A percentile compares a stretch with the other conserved stretches of the same genome.
These are phyloP conservation scores for Phalloptychus januarius DNA, from an alignment of 2,797 vertebrate species.

Conservation along the genomic window DNA sequence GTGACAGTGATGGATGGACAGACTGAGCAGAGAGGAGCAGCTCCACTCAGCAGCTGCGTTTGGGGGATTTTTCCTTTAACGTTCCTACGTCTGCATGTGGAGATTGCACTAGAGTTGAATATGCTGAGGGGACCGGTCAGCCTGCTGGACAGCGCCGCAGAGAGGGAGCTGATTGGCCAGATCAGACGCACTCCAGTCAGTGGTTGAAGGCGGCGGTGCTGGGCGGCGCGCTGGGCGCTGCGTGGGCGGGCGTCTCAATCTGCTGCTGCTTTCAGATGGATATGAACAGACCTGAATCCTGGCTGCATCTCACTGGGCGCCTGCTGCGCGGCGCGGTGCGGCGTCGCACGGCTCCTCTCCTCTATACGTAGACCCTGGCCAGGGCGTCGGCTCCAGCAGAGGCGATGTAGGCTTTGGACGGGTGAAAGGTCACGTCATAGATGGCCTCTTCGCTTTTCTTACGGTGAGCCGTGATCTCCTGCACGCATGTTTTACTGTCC, in stretches of 20 bases:
- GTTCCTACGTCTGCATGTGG: constrained; percentile 1
- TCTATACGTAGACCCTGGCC: constrained; percentile 97
- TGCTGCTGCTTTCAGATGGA: constrained; percentile 11
- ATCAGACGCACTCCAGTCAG: neutral
- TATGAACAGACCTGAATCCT: constrained; percentile 58
- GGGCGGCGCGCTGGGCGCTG: too few species aligned
- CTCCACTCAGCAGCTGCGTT: neutral
- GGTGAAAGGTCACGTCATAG: constrained; percentile 99
- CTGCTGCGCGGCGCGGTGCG: neutral
- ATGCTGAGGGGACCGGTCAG: neutral
- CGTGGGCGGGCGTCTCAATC: neutral
- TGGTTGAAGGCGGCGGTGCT: neutral
- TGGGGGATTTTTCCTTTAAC: constrained; percentile 32
- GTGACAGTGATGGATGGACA: neutral
- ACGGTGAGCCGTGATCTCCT: constrained; percentile 98
- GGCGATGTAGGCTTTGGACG: constrained; percentile 98
- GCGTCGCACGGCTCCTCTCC: neutral
- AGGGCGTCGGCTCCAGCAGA: constrained; percentile 97
- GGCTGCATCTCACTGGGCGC: constrained; percentile 21
- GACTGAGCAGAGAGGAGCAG: neutral
- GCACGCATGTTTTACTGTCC: constrained; percentile 98
- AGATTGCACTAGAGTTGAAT: constrained; percentile 20
- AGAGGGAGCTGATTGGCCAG: neutral
- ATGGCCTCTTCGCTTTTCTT: constrained; percentile 99
- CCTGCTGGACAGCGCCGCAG: constrained; percentile 4